phyloP scores from a whole-genome alignment of 2,113 vertebrate genomes.

The Tretioscincus oriximinensis region DNA sequence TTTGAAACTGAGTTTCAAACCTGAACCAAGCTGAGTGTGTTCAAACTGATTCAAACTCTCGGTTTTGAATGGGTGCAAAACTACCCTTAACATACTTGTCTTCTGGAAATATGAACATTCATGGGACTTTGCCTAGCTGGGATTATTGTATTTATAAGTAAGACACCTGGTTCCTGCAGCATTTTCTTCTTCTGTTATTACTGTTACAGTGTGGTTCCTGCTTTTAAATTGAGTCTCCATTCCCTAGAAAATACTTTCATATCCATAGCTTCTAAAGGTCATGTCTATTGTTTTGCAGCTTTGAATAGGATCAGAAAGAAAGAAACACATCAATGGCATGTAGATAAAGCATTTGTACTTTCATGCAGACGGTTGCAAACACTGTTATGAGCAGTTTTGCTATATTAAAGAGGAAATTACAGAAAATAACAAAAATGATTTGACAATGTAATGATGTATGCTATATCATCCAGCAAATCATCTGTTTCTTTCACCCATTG shows the following conservation, averaged over 20 bases:
- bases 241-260: constrained; percentile 27
- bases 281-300: constrained; percentile 25
- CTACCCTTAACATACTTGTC: neutral
- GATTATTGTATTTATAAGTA: neutral
- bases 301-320: constrained; percentile 3
- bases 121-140: neutral
- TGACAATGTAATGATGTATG: neutral
- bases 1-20: too few species aligned
- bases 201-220: neutral
- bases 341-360: neutral
- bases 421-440: neutral
- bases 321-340: neutral
- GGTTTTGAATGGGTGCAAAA: too few species aligned
- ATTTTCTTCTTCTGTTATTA: constrained; percentile 7
- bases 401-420: neutral
- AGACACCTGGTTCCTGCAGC: neutral
- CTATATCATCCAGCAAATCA: neutral
- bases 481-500: neutral
- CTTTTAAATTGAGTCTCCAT: neutral
- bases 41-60: too few species aligned
- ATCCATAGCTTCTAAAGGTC: constrained; percentile 27
- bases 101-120: neutral
- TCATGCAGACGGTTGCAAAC: neutral
- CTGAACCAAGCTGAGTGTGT: neutral
- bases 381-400: neutral